These are phyloP conservation scores for Drosophila bunnanda DNA, from an alignment of 2,888 invertebrate genomes.

Conservation along the genomic window DNA sequence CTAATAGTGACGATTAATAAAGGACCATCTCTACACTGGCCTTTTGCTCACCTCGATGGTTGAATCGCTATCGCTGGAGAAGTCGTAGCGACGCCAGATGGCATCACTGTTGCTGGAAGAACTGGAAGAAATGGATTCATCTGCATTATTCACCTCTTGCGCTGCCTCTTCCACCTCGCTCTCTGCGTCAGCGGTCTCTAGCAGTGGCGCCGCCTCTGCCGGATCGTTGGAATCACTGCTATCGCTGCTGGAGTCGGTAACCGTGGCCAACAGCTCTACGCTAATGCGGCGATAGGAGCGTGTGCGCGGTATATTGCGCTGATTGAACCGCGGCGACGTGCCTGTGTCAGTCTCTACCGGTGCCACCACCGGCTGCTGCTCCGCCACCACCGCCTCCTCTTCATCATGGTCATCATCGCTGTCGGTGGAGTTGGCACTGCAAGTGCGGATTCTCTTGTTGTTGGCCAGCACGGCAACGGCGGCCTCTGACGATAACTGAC, in stretches of 20 bases:
- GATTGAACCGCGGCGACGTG: conserved; percentile 26
- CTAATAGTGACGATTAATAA: not conserved
- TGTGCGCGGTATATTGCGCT: conserved; percentile 21
- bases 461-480: conserved; percentile 15
- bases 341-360: not conserved
- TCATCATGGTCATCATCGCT: conserved; percentile 8
- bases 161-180: not conserved
- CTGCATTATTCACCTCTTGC: not conserved
- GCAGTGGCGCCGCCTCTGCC: not conserved
- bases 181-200: conserved; percentile 9
- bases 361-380: not conserved
- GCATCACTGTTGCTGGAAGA: conserved; percentile 17
- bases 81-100: conserved; percentile 4
- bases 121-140: not conserved
- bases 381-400: not conserved
- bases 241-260: conserved; percentile 21
- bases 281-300: conserved; percentile 54
- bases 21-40: too few species aligned
- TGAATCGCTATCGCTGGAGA: conserved; percentile 22
- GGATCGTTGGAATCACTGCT: conserved; percentile 23
- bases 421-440: not conserved
- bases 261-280: conserved; percentile 28
- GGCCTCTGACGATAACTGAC: conserved; percentile 12
- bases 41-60: conserved; percentile 20
- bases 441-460: conserved; percentile 5